Evolutionary conservation across 1,140 invertebrate genomes (phyloP), one percentile per base, ranked within the genome.

Genomic region (Trichonephila inaurata): DNA sequence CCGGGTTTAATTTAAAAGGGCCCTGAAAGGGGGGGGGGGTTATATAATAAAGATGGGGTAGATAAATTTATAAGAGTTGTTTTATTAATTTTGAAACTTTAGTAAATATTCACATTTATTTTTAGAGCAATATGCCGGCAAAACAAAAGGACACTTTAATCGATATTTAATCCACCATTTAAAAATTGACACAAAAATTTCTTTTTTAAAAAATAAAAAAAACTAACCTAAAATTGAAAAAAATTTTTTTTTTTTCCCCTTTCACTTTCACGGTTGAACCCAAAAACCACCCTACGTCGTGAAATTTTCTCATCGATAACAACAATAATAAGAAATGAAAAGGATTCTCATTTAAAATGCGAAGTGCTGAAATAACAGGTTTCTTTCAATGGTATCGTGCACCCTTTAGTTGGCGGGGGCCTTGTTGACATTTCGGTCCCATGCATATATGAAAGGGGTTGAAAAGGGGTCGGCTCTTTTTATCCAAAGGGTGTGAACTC

Each of bases 361-460:
- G 62, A 85, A 92, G 33, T 66, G 90, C 90, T 92, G 90, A 92
- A 92, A 92, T 92, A 92, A 92, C 90, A 92, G 24, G 33, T 92
- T 85, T 60, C 21, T 0, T 44, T 40, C 19, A 92, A 51, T 44
- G 62, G 7, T 24, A 44, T 28, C 40, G 58, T 69, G 10, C 24
- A 90, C 89, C 89, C 89, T 81, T 90, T 89, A 69, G 51, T 64
- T 40, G 51, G n/a, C 33, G 21, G 14, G 40, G 77, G 4, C 81
- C 33, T 92, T 92, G 90, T 92, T 92, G 90, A 92, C 90, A 92
- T 85, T 92, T 61, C 58, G 60, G 58, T 69, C 40, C 89, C 33
- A 61, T 61, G 69, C 14, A 72, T 64, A 18, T 24, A 85, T 58
- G 77, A 28, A 69, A 14, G 8, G 77, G 51, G 62, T 64, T 83